Base-by-base conservation (phyloP, 2,888 invertebrate genomes). In the Drosophila colorata region DNA sequence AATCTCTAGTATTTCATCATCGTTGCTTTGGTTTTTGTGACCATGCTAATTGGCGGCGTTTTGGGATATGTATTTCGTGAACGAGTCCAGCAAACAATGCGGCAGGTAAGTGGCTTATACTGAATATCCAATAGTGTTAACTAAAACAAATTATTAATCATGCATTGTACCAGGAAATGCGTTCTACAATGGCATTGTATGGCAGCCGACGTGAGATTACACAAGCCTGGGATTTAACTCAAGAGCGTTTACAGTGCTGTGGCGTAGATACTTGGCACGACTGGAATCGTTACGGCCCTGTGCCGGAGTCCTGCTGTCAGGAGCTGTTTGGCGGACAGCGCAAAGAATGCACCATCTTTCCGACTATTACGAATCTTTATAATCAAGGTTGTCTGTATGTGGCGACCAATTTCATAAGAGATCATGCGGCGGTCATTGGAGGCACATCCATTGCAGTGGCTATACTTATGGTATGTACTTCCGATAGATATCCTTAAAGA, bases 41-140 rank as follows among this genome's bases (percentile, higher is more conserved):
- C 96, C 71, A 96, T 98, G 95, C 93, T 98, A 74, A 96, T 98
- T 67, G 98, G 98, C 37, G 98, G 97, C 43, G 96, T 98, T 72
- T 93, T 98, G 59, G 97, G 97, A 56, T 98, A 97, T 91, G 97
- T 98, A 51, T 98, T 98, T 93, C 94, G 97, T 44, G 96, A 96
- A 89, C 96, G 97, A 92, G 96, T 98, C 33, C 93, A 95, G 55
- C 94, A 94, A 44, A 95, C 96, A 0, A 93, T 97, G 91, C 94
- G 95, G 88, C 95, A 96, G 78, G 92, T 92, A 64, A 87, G 80
- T 14, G 9, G 49, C 25, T 40, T 8, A 8, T 20, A 20, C 5
- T 18, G 2, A 28, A 11, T 8, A 40, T 9, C 7, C 3, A 16
- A 2, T 41, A 1, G 18, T 28, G 13, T 37, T 3, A 18, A 1